phyloP scores from a whole-genome alignment of 2,113 vertebrate species.

The Megalops atlanticus region DNA sequence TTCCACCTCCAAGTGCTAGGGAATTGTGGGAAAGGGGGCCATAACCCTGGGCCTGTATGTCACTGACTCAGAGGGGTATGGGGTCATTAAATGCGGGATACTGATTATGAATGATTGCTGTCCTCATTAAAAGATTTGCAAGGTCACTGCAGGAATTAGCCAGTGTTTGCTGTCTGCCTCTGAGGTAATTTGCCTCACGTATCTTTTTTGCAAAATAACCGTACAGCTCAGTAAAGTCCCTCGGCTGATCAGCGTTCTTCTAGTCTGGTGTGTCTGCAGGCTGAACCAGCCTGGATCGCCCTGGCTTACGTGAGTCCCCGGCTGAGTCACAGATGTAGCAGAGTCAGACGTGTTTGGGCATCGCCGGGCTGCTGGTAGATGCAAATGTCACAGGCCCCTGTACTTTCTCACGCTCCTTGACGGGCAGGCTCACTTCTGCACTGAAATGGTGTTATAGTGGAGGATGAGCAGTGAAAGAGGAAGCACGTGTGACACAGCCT shows the following conservation, averaged over 20 bases:
- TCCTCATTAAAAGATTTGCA: slow-evolving; percentile 22
- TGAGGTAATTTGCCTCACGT: not conserved
- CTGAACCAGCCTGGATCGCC: not conserved
- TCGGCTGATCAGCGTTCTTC: not conserved
- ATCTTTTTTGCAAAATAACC: not conserved
- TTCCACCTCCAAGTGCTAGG: not conserved
- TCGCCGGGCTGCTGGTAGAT: not conserved
- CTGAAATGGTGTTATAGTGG: not conserved
- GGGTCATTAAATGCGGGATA: not conserved
- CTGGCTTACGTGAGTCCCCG: not conserved
- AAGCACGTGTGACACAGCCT: no score
- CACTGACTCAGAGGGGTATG: slow-evolving; percentile 3
- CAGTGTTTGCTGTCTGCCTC: not conserved
- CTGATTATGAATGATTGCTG: not conserved
- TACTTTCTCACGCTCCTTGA: not conserved
- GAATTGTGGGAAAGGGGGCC: not conserved
- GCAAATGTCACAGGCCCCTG: not conserved
- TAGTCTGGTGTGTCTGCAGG: not conserved
- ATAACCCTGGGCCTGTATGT: not conserved
- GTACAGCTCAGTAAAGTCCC: not conserved
- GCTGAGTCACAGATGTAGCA: not conserved
- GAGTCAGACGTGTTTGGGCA: not conserved
- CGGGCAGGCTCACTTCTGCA: not conserved
- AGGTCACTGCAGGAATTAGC: not conserved
- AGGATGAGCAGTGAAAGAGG: no score